phyloP scores from a whole-genome alignment of 2,888 invertebrate species.

The Rotaria magnacalcarata region DNA sequence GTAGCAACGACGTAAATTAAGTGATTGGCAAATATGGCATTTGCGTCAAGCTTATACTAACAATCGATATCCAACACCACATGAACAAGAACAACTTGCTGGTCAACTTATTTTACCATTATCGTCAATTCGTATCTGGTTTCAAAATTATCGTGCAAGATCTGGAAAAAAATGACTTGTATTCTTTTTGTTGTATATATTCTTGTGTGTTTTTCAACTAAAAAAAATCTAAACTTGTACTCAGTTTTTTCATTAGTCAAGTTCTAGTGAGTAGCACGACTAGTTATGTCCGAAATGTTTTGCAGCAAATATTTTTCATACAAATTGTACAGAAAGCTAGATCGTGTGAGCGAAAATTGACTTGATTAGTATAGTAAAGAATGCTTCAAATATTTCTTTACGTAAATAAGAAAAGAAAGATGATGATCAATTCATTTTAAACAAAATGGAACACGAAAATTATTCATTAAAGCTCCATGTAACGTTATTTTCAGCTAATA shows the following conservation, averaged over 20 bases:
- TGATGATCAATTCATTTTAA: too few relatives aligned
- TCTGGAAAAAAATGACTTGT: neutral
- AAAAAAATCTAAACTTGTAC: neutral
- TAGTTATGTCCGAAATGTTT: too few relatives aligned
- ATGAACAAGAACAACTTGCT: neutral
- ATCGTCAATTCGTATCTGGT: constrained; percentile 6
- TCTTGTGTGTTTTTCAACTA: neutral
- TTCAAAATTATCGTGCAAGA: constrained; percentile 22
- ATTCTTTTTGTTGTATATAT: neutral
- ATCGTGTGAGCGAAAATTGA: too few relatives aligned
- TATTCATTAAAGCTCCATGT: neutral
- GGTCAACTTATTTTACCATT: neutral
- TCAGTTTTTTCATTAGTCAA: too few relatives aligned
- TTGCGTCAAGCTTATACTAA: neutral
- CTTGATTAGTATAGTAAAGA: too few relatives aligned
- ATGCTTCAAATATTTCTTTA: too few relatives aligned
- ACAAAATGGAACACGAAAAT: neutral
- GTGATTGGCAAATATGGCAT: constrained; percentile 4
- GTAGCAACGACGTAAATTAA: neutral
- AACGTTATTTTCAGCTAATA: neutral
- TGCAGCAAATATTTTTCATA: too few relatives aligned
- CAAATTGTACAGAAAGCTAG: too few relatives aligned
- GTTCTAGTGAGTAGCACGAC: too few relatives aligned
- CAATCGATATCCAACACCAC: neutral
- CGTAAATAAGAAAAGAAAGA: too few relatives aligned